Conservation (phyloP, 2,113 vertebrate species). For the Raja brachyura region DNA sequence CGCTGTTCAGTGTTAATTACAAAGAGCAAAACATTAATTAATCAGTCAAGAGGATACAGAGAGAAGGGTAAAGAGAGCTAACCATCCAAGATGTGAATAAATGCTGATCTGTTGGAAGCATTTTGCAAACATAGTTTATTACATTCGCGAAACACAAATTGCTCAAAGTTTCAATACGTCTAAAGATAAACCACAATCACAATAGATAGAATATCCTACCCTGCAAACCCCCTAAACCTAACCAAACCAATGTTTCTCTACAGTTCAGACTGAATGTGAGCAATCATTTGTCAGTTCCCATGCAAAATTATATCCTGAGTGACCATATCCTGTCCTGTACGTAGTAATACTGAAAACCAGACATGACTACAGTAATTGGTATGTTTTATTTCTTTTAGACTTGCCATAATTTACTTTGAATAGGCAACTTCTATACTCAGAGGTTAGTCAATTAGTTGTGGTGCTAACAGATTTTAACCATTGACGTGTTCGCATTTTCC, state of each 20-base stretch:
- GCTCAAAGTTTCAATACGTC: neutral
- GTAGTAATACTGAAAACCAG: neutral
- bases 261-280: neutral
- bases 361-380: neutral
- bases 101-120: conserved; percentile 6
- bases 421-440: neutral
- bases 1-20: conserved; percentile 27
- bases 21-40: conserved; percentile 16
- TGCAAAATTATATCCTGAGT: neutral
- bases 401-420: conserved; percentile 9
- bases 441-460: neutral
- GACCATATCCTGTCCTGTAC: neutral
- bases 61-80: neutral
- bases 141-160: neutral
- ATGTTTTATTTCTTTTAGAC: neutral
- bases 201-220: neutral
- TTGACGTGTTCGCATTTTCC: neutral
- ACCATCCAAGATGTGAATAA: neutral
- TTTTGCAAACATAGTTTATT: neutral
- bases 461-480: neutral
- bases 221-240: neutral
- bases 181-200: neutral
- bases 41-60: neutral
- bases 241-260: neutral
- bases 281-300: neutral